A percentile compares a stretch with the other conserved stretches of the same genome.
phyloP scores from a whole-genome alignment of 2,888 invertebrate species.

The Diaperis boleti region DNA sequence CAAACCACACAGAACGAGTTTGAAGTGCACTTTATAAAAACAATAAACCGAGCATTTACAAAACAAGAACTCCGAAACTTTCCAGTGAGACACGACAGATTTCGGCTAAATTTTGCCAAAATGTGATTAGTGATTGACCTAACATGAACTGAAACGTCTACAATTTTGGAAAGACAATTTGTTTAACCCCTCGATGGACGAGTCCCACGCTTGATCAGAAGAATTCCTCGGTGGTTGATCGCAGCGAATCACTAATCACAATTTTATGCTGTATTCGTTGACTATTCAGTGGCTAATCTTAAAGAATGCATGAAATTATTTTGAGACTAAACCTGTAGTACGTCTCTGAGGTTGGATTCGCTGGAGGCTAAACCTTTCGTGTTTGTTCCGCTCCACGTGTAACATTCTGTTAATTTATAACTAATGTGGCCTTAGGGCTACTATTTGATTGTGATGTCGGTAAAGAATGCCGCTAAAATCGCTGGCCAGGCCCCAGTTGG shows the following conservation, averaged over 20 bases:
- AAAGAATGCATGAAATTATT: conserved; percentile 44
- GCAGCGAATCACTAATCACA: conserved; percentile 12
- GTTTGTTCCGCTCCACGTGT: conserved; percentile 43
- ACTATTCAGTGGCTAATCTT: conserved; percentile 38
- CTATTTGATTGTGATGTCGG: conserved; percentile 25
- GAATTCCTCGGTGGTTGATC: too few relatives aligned
- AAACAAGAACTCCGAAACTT: too few relatives aligned
- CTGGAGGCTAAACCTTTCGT: conserved; percentile 39
- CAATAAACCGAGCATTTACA: too few relatives aligned
- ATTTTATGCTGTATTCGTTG: conserved; percentile 27
- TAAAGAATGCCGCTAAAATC: conserved; percentile 31
- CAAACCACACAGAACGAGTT: too few relatives aligned
- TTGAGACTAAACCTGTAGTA: conserved; percentile 20
- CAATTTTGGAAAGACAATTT: too few relatives aligned
- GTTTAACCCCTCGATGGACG: neutral
- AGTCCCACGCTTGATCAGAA: neutral
- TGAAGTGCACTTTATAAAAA: too few relatives aligned
- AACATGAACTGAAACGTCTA: too few relatives aligned
- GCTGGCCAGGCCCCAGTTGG: conserved; percentile 18
- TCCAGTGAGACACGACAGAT: too few relatives aligned
- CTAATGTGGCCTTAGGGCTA: conserved; percentile 33
- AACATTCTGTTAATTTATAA: conserved; percentile 41
- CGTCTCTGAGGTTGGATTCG: conserved; percentile 20
- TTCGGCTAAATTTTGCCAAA: too few relatives aligned
- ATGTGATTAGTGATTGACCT: too few relatives aligned